Conservation (phyloP, 2,888 invertebrate species). For the Branchellion lobata region DNA sequence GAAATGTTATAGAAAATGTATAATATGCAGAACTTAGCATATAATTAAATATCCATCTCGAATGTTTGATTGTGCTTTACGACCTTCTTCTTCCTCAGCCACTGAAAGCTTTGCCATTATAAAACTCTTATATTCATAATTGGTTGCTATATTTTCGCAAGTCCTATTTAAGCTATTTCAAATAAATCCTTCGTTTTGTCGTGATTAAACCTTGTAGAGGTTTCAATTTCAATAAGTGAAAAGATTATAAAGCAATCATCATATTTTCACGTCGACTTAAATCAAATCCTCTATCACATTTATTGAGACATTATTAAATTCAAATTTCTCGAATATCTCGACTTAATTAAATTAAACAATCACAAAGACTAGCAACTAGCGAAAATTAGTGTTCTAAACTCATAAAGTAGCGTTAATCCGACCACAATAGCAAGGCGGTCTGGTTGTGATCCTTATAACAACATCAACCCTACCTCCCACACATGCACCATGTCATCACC, state of each 20-base stretch:
- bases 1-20: too few relatives aligned
- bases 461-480: too few relatives aligned
- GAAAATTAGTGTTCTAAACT: too few relatives aligned
- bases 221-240: background rate
- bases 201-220: background rate
- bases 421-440: too few relatives aligned
- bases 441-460: too few relatives aligned
- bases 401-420: too few relatives aligned
- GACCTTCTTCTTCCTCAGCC: background rate
- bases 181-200: background rate
- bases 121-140: background rate
- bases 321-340: too few relatives aligned
- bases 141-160: background rate
- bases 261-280: background rate
- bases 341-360: too few relatives aligned
- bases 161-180: background rate
- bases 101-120: too few relatives aligned
- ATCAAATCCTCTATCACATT: background rate
- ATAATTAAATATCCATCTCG: conserved; percentile 11
- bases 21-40: too few relatives aligned
- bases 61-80: conserved; percentile 19
- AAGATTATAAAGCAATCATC: background rate
- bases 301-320: background rate
- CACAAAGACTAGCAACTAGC: too few relatives aligned
- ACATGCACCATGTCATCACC: too few relatives aligned